Percentiles rank a stretch among this genome's conserved stretches.
These are phyloP conservation scores for Pachyuromys duprasi DNA, from an alignment of 2,797 vertebrate genomes.

Conservation along the genomic window DNA sequence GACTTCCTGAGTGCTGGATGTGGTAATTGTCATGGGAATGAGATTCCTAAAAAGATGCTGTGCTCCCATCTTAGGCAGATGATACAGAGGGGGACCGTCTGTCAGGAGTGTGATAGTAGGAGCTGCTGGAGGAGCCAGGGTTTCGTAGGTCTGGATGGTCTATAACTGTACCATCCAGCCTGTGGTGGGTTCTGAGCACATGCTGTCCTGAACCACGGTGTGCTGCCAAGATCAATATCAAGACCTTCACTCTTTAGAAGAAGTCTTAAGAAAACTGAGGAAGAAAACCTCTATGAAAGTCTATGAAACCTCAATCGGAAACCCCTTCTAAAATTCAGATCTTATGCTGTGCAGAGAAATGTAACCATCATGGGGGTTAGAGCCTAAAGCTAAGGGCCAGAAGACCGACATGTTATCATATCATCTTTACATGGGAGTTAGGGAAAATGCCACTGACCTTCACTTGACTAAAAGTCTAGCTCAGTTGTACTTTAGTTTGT, in stretches of 20 bases:
- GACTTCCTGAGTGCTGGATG: slow-evolving; percentile 48
- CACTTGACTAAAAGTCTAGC: background rate
- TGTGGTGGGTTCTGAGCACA: background rate
- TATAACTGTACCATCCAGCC: slow-evolving; percentile 3
- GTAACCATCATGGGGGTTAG: background rate
- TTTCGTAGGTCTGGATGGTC: slow-evolving; percentile 17
- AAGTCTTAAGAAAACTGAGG: background rate
- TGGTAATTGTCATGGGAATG: slow-evolving; percentile 53
- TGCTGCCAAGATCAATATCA: background rate
- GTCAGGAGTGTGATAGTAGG: slow-evolving; percentile 60
- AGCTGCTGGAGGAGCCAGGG: slow-evolving; percentile 10
- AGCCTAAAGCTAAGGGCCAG: background rate
- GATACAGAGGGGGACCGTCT: slow-evolving; percentile 65
- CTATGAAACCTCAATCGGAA: background rate
- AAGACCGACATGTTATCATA: background rate
- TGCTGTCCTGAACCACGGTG: background rate
- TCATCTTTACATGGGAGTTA: background rate
- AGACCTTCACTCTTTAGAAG: background rate
- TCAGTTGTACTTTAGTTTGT: background rate
- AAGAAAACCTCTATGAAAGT: background rate
- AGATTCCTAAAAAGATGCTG: slow-evolving; percentile 71
- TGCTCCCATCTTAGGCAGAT: slow-evolving; percentile 3
- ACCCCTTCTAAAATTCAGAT: slow-evolving; percentile 8
- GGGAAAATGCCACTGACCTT: background rate
- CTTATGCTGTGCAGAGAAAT: background rate